Evolutionary conservation across 2,888 invertebrate genomes (phyloP).

Genomic region (Xestia rhomboidea): DNA sequence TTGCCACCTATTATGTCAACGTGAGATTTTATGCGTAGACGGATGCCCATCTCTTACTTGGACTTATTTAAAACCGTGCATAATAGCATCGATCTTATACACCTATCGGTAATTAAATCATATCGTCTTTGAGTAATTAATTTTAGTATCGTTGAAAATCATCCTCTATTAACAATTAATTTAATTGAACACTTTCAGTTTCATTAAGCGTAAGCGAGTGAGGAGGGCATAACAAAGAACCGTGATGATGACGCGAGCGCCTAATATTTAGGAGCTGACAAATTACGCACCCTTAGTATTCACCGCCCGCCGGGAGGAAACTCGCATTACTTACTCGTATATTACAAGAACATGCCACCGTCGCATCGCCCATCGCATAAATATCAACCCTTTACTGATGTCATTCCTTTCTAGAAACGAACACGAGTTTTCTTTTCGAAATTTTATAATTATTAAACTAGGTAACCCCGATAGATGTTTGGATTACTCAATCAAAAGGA

Average conservation of each 20-base stretch:
- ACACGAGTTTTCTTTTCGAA: conserved; percentile 51
- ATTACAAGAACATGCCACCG: conserved; percentile 57
- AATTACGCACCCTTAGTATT: conserved; percentile 79
- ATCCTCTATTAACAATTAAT: conserved; percentile 76
- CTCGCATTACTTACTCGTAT: conserved; percentile 62
- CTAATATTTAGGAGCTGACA: conserved; percentile 78
- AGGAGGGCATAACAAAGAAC: conserved; percentile 77
- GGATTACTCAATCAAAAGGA: conserved; percentile 64
- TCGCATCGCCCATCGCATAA: conserved; percentile 50
- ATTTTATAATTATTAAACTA: conserved; percentile 48
- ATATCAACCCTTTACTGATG: conserved; percentile 55
- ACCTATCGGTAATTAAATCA: conserved; percentile 36
- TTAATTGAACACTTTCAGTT: conserved; percentile 78
- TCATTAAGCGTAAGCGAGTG: conserved; percentile 75
- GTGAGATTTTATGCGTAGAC: conserved; percentile 50
- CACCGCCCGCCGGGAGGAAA: conserved; percentile 60
- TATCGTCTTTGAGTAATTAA: conserved; percentile 50
- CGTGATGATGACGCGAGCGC: conserved; percentile 71
- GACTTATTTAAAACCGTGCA: conserved; percentile 18
- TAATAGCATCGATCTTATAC: conserved; percentile 29
- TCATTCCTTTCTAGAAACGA: conserved; percentile 45
- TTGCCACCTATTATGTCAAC: conserved; percentile 81
- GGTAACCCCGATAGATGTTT: conserved; percentile 57
- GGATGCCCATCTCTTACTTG: conserved; percentile 29
- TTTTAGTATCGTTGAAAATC: conserved; percentile 45